Base-by-base conservation (phyloP, 2,888 invertebrate species). In the Rotaria macrura region DNA sequence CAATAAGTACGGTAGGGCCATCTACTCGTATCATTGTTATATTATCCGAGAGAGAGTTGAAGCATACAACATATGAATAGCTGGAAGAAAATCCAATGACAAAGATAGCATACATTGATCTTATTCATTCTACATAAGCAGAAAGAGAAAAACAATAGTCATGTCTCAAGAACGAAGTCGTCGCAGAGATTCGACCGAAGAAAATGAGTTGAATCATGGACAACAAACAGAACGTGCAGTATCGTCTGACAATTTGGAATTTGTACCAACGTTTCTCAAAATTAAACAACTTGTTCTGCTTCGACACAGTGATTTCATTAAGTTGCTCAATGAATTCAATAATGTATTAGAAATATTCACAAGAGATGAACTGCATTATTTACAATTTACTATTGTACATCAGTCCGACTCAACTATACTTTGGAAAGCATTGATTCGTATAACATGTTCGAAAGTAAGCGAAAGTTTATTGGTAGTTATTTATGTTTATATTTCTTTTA, bases 371-470 rank as follows among this genome's bases (percentile, higher is more conserved):
- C 23, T 25, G 5, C 34, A 43, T 43, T 79, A 43, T 79, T 25
- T 79, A 43, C 40, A 20, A 43, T 79, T 79, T 79, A 43, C 43
- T 25, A n/a, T 79, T 79, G 79, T 79, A 43, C 79, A 40, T 12
- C 25, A 43, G 6, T n/a, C 79, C 1, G 79, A 79, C n/a, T 43
- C 40, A 14, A 79, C 4, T n/a, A 25, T 79, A 3, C 25, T 79
- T 14, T 79, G 79, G 79, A 79, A 79, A 79, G 79, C 79, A 40
- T 14, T 79, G 1, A 79, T 79, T 43, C 79, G 79, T 43, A 79
- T 79, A 20, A 25, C 25, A 79, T 79, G 79, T 79, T 43, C 79
- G 6, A 40, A 43, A 43, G 79, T 79, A 79, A 3, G 14, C 1
- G 20, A 4, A 49, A 49, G 9, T 47, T 47, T 47, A 47, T 47